Evolutionary conservation across 2,888 invertebrate species (phyloP).

Genomic region (Ectemnius lituratus): DNA sequence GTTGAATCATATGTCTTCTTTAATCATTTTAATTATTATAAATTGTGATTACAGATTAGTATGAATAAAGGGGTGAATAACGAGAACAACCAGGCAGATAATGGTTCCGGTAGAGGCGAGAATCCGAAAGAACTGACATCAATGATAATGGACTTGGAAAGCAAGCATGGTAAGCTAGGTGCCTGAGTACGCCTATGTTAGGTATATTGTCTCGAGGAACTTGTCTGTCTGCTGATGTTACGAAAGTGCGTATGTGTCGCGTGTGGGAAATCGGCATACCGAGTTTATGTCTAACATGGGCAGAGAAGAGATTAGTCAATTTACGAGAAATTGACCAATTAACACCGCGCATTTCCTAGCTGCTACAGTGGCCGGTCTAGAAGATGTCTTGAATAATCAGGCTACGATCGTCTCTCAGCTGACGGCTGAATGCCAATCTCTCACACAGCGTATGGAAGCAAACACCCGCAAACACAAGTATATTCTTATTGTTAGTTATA

Average conservation of each 20-base stretch:
- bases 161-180: conserved; percentile 87
- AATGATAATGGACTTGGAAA: conserved; percentile 88
- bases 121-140: conserved; percentile 85
- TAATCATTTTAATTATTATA: neutral
- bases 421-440: conserved; percentile 91
- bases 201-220: conserved; percentile 71
- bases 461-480: conserved; percentile 94
- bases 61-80: conserved; percentile 66
- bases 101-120: conserved; percentile 45
- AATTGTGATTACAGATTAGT: conserved; percentile 68
- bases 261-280: conserved; percentile 76
- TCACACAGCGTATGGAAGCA: conserved; percentile 94
- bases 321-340: conserved; percentile 63
- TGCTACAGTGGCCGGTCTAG: conserved; percentile 93
- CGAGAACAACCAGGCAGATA: too few species aligned
- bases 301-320: conserved; percentile 64
- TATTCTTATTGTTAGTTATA: conserved; percentile 39
- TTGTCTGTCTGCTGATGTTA: conserved; percentile 21
- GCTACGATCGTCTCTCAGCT: conserved; percentile 96
- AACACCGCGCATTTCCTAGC: conserved; percentile 81
- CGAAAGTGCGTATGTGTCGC: conserved; percentile 27
- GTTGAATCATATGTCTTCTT: too few species aligned
- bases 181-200: conserved; percentile 70
- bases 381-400: conserved; percentile 93
- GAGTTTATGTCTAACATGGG: conserved; percentile 76